Evolutionary conservation across 1,140 invertebrate species (phyloP).

Genomic region (Lucilia cuprina): DNA sequence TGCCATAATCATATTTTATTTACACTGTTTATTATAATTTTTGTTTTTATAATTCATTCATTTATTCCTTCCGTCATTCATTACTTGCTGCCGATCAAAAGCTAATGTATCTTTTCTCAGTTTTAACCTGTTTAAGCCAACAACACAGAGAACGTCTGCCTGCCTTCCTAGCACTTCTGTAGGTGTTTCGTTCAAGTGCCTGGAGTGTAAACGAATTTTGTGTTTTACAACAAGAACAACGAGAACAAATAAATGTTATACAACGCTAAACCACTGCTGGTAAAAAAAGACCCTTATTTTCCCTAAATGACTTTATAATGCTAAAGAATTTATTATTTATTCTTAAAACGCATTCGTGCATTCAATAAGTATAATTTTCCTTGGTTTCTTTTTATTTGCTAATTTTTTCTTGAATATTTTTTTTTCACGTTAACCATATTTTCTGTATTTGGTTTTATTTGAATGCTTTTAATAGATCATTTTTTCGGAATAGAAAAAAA

Average conservation of each 20-base stretch:
- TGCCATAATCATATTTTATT: neutral
- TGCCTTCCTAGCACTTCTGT: neutral
- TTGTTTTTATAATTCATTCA: neutral
- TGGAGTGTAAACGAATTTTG: neutral
- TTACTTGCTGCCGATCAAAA: neutral
- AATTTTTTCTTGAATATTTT: no score
- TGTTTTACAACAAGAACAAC: neutral
- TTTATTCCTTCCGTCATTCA: no score
- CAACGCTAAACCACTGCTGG: neutral
- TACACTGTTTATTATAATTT: neutral
- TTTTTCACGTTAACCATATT: neutral
- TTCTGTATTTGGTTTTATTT: neutral
- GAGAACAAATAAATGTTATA: neutral
- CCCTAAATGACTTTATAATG: constrained; percentile 1
- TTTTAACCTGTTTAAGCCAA: neutral
- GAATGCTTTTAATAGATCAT: neutral
- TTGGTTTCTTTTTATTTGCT: neutral
- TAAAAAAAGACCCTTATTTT: neutral
- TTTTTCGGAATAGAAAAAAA: no score
- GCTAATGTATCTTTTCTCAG: neutral
- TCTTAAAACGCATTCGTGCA: constrained; percentile 14
- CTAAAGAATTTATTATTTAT: neutral
- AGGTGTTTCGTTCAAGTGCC: neutral
- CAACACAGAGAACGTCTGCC: no score
- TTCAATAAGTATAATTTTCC: constrained; percentile 1